Conservation (phyloP, 2,888 invertebrate species). For the Drosophila macrothrix region DNA sequence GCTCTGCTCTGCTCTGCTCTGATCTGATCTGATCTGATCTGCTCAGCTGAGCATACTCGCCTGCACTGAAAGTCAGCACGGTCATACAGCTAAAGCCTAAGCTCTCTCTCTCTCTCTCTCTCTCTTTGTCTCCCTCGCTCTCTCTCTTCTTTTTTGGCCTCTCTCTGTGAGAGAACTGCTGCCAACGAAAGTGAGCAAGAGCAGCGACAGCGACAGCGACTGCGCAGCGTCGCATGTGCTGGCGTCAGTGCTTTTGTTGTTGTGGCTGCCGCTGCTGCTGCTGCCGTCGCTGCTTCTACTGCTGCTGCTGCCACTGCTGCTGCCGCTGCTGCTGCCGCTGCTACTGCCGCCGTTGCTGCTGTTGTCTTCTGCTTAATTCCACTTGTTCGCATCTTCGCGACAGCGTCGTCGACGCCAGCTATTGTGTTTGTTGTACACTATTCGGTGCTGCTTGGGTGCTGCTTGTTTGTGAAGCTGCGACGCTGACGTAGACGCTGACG, state of each 20-base stretch:
- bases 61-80: conserved; percentile 35
- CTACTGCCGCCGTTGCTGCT: conserved; percentile 6
- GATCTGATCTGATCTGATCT: conserved; percentile 18
- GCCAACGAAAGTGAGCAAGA: conserved; percentile 65
- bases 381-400: conserved; percentile 70
- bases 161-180: conserved; percentile 11
- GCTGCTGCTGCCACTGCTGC: conserved; percentile 3
- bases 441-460: conserved; percentile 29
- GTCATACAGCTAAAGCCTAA: not conserved
- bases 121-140: conserved; percentile 3
- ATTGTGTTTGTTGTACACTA: conserved; percentile 45
- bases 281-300: conserved; percentile 8
- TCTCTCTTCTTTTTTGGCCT: not conserved
- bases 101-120: conserved; percentile 21
- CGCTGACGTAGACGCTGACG: conserved; percentile 35
- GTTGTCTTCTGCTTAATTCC: conserved; percentile 59
- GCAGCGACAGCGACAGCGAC: conserved; percentile 30
- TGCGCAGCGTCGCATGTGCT: conserved; percentile 38
- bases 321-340: conserved; percentile 8
- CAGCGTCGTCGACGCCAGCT: conserved; percentile 23
- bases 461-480: conserved; percentile 43
- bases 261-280: not conserved
- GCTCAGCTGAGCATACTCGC: conserved; percentile 44
- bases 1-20: conserved; percentile 1
- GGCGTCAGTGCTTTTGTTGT: conserved; percentile 15